Conservation (phyloP, 2,113 vertebrate genomes). For the Falco punctatus region DNA sequence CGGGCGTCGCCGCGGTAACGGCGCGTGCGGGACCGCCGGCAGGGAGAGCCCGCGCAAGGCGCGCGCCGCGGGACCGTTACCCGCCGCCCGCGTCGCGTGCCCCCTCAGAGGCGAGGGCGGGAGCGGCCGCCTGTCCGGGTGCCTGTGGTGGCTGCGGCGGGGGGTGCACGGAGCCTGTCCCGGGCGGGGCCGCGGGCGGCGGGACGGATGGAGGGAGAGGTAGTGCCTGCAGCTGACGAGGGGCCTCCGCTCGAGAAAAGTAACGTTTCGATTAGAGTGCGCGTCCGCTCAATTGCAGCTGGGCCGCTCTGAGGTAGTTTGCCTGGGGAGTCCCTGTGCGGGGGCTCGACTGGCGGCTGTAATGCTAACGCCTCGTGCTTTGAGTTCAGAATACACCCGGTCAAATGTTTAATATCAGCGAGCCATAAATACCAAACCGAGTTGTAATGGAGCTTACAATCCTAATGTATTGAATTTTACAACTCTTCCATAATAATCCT, state of each 20-base stretch:
- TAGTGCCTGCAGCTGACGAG: too few species aligned
- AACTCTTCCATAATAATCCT: not conserved
- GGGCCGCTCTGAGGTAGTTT: not conserved
- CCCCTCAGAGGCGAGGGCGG: not conserved
- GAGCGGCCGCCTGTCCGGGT: not conserved
- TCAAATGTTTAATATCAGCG: not conserved
- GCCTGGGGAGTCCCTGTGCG: not conserved
- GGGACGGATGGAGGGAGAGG: not conserved
- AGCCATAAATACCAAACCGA: not conserved
- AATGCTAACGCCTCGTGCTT: not conserved
- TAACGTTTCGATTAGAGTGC: rapidly evolving
- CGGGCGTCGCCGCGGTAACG: not conserved
- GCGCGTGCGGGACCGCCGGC: too few species aligned
- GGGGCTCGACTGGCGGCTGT: not conserved
- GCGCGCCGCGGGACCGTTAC: not conserved
- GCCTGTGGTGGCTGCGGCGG: too few species aligned
- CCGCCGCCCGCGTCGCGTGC: not conserved
- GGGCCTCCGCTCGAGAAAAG: not conserved
- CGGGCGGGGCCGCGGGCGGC: not conserved
- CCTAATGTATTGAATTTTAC: not conserved
- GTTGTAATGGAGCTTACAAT: not conserved
- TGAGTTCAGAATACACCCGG: not conserved
- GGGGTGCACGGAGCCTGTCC: not conserved
- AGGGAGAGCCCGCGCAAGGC: not conserved
- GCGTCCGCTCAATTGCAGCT: not conserved